Base-by-base conservation (phyloP, 2,797 vertebrate genomes). In the Propithecus perrieri region DNA sequence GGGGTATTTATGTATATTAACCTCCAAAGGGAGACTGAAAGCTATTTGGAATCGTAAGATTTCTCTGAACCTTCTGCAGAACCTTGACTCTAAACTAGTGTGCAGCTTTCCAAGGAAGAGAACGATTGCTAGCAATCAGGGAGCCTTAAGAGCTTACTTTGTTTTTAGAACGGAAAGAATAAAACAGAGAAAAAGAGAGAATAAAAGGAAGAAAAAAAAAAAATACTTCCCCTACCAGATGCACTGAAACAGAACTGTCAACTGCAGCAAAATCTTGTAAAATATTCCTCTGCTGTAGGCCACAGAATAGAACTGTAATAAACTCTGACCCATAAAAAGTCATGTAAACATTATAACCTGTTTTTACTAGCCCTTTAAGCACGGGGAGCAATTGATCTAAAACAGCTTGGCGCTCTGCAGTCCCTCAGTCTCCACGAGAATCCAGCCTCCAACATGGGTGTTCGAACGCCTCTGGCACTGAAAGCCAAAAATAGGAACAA, bases 281-380 rank as follows among this genome's bases (percentile, higher is more conserved):
- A 98, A 98, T 83, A 89, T 74, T 98, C 97, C 97, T 98, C 97
- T n/a, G 97, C 98, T 98, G 98, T 98, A 99, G 98, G 98, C 98
- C 98, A 80, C 57, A 96, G 98, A 98, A 97, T 96, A 93, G 95
- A 98, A 96, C 97, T 94, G 96, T 97, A 98, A 98, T 98, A 99
- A 99, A 98, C 98, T 98, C 97, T 98, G 98, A 99, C 98, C 98
- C 98, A 98, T 98, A 98, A 98, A 99, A 98, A 98, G 97, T 98
- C 98, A 98, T 98, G 98, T 98, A 98, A 98, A 98, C 98, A 99
- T 98, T 98, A 98, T 98, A 98, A 98, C 97, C 98, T 98, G 97
- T 89, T 99, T 99, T 99, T 98, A 99, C 98, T 98, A 98, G 98
- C 95, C 96, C 95, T 98, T 98, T 98, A 98, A 98, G 97, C 98